Evolutionary conservation across 2,113 vertebrate genomes (phyloP), one percentile per base, ranked within the genome.

Genomic region (Puntigrus tetrazona): DNA sequence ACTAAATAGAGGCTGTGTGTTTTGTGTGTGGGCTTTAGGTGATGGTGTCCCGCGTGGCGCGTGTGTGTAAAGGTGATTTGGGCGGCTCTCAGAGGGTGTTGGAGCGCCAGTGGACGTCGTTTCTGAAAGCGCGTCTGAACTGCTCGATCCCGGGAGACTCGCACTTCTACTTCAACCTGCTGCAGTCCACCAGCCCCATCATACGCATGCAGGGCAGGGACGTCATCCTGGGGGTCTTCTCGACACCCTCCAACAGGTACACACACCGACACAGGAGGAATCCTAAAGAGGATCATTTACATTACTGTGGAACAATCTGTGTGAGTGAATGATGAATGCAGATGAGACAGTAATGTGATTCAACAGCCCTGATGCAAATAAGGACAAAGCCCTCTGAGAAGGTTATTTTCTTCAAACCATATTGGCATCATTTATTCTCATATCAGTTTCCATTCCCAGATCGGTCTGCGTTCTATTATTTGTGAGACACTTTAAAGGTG

Each of bases 51-150:
- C 96, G 98, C 0, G 97, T 99, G 91, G 97, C 96, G 1, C 95
- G 97, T 0, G 97, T 99, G 86, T 99, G 98, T 89, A 99, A 97
- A 90, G 96, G 96, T 0, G 98, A 99, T 75, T 92, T 97, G 90
- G 98, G 98, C 0, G 98, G 98, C 57, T 99, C 98, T 0, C 98
- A 97, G 73, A 91, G 98, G 0, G 98, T 99, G 84, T 93, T 99
- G 57, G 98, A 99, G 92, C 98, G 98, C 88, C 98, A 99, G 91
- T 99, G 98, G 96, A 99, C 97, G 0, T 98, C 98, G 0, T 99
- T 99, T 90, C 95, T 99, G 72, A 99, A 99, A 91, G 97, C 98
- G 0, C 94, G 97, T 25, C 96, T 99, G 86, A 99, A 99, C 93
- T 99, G 98, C 91, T 99, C 98, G 0, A 95, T 99, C 88, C 97